These are phyloP conservation scores for Junonia oenone DNA, from an alignment of 2,888 invertebrate genomes.

Conservation along the genomic window DNA sequence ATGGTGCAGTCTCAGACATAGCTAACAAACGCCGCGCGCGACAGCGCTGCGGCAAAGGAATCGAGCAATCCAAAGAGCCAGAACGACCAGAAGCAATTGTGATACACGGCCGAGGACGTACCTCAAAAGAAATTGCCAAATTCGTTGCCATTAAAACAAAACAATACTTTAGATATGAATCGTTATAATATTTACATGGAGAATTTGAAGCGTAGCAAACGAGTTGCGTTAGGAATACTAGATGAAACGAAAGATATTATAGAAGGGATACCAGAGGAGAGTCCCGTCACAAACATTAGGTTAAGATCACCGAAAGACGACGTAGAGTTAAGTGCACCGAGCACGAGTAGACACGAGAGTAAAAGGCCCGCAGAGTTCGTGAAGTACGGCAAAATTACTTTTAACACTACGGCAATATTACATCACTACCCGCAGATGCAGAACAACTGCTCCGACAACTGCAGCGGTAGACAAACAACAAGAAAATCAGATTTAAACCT, in stretches of 20 bases:
- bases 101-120: slow-evolving; percentile 67
- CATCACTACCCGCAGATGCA: slow-evolving; percentile 69
- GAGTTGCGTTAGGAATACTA: slow-evolving; percentile 61
- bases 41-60: slow-evolving; percentile 62
- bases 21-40: slow-evolving; percentile 79
- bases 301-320: slow-evolving; percentile 43
- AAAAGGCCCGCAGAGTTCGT: slow-evolving; percentile 59
- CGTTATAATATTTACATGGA: slow-evolving; percentile 68
- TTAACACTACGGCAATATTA: slow-evolving; percentile 67
- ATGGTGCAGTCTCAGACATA: slow-evolving; percentile 86
- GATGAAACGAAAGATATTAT: slow-evolving; percentile 61
- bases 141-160: slow-evolving; percentile 68
- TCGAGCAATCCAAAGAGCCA: slow-evolving; percentile 45
- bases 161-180: slow-evolving; percentile 69
- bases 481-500: slow-evolving; percentile 56
- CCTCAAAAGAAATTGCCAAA: slow-evolving; percentile 65
- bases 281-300: slow-evolving; percentile 36
- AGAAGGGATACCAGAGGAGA: slow-evolving; percentile 43
- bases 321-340: slow-evolving; percentile 52
- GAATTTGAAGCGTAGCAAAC: slow-evolving; percentile 59
- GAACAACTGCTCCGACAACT: slow-evolving; percentile 35
- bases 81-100: slow-evolving; percentile 57
- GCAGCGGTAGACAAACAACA: slow-evolving; percentile 23
- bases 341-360: slow-evolving; percentile 49
- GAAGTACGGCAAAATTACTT: slow-evolving; percentile 69